Percentiles rank a stretch among this genome's conserved stretches.
Evolutionary conservation across 2,797 vertebrate species (phyloP).

Genomic region (Sebastes steindachneri): DNA sequence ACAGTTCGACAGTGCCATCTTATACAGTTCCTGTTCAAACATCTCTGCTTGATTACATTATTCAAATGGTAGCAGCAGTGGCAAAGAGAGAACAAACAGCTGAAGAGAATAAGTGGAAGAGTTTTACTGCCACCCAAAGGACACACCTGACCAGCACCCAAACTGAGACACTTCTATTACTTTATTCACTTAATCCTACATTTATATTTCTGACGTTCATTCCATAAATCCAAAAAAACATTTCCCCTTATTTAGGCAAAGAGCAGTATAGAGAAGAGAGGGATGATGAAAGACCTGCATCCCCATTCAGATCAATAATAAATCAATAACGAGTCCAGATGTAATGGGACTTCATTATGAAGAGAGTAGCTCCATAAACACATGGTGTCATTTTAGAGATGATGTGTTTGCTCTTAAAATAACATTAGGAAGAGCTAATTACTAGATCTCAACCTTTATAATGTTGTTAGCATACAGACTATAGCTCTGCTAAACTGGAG

Average conservation of each 20-base stretch:
- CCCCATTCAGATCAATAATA: neutral
- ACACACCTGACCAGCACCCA: neutral
- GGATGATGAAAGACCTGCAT: neutral
- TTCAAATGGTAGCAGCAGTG: neutral
- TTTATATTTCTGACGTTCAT: neutral
- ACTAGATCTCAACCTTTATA: neutral
- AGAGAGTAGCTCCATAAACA: neutral
- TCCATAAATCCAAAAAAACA: neutral
- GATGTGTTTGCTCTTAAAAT: neutral
- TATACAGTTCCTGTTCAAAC: neutral
- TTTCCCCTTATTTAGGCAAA: neutral
- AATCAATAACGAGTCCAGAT: neutral
- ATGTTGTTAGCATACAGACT: no score
- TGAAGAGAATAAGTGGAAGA: neutral
- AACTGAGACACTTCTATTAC: neutral
- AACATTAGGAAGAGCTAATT: neutral
- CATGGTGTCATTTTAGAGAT: neutral
- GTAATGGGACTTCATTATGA: neutral
- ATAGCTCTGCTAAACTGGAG: no score
- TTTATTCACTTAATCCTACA: neutral
- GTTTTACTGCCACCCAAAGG: constrained; percentile 66
- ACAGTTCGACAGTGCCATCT: neutral
- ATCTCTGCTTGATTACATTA: neutral
- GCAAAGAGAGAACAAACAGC: neutral
- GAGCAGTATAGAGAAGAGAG: neutral